Evolutionary conservation across 1,140 invertebrate genomes (phyloP), one percentile per base, ranked within the genome.

Genomic region (Lordiphosa mommai): DNA sequence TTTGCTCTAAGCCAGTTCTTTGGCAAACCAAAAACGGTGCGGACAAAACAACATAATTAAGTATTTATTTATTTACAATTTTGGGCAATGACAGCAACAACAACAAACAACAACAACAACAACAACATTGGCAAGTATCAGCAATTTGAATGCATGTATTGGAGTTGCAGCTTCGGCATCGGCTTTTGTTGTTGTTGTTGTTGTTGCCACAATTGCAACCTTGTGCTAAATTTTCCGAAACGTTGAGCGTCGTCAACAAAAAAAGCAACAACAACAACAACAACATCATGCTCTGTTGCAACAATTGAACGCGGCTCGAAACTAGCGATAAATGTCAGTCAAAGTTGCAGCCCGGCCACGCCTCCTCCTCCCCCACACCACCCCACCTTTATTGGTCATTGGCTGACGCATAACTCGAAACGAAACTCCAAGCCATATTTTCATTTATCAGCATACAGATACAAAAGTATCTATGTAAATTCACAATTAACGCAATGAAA

Each of bases 41-140:
- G 56, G 56, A 60, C 76, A 61, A 82, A 69, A 84, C 77, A 82
- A 82, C 77, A 82, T 82, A 82, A 82, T 82, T 82, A 82, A 82
- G 77, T 82, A 84, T 82, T 82, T 82, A 84, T 82, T 82, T 82
- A 84, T 82, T 82, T 82, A 77, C 77, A 76, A 76, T 84, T 82
- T 82, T 84, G 77, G 77, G 77, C 76, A 82, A 84, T 53, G 69
- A 71, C 72, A 44, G 44, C 68, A 71, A 9, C 47, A 53, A 5
- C 53, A 51, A 17, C 57, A 52, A n/a, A 6, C 69, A 58, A 10
- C 49, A 56, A 29, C 44, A 38, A 23, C 43, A 52, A 14, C 49
- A 52, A 34, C 48, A 55, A 55, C 53, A 47, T 48, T 57, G 32
- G 43, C 23, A 23, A 27, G 44, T 37, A 40, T 46, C 60, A 59